Conservation (phyloP, 2,888 invertebrate genomes). For the Agrotis segetum region DNA sequence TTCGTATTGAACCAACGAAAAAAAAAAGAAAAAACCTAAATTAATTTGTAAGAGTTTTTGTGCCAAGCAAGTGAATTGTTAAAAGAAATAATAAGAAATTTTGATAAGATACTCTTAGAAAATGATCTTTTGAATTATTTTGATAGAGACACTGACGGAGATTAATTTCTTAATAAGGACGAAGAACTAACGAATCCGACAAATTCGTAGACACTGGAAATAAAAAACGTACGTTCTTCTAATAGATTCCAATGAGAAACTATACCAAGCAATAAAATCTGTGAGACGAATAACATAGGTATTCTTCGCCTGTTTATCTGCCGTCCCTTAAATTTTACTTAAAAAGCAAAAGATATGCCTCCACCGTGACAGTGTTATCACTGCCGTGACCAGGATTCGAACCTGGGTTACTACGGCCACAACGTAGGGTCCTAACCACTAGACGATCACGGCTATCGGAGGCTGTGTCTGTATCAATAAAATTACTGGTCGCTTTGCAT, state of each 20-base stretch:
- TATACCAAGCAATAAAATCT: neutral
- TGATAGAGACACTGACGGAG: neutral
- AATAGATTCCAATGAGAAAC: neutral
- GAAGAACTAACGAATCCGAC: neutral
- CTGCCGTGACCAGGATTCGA: slow-evolving; percentile 94
- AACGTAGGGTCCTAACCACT: slow-evolving; percentile 94
- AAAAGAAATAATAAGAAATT: slow-evolving; percentile 45
- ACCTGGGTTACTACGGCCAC: slow-evolving; percentile 93
- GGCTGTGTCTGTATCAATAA: slow-evolving; percentile 28
- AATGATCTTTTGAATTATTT: slow-evolving; percentile 3
- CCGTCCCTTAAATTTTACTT: neutral
- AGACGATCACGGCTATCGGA: slow-evolving; percentile 91
- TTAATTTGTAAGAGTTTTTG: slow-evolving; percentile 46
- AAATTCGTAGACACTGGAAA: neutral
- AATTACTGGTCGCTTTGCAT: slow-evolving; percentile 34
- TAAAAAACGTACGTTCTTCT: neutral
- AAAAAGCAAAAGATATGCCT: slow-evolving; percentile 28
- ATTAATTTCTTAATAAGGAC: neutral
- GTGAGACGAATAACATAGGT: too few relatives aligned
- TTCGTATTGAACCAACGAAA: slow-evolving; percentile 39
- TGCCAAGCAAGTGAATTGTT: slow-evolving; percentile 25
- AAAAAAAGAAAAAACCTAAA: slow-evolving; percentile 47
- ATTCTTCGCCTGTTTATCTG: too few relatives aligned
- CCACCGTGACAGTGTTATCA: slow-evolving; percentile 75
- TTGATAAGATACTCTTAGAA: slow-evolving; percentile 13